phyloP scores from a whole-genome alignment of 1,140 invertebrate genomes.

The Archivesica marissinica region DNA sequence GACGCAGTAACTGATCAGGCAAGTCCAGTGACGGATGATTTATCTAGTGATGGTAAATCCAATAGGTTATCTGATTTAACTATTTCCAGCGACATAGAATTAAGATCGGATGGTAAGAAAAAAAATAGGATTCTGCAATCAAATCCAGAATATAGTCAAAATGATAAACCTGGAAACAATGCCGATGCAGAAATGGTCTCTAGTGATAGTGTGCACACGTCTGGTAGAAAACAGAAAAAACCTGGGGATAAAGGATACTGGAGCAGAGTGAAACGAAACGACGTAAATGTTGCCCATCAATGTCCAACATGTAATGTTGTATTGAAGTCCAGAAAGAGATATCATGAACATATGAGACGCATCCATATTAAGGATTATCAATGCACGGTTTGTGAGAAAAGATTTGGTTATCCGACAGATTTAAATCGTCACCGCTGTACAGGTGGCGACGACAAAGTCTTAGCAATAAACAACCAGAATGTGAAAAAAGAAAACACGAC shows the following conservation, averaged over 20 bases:
- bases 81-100: no score
- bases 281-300: slow-evolving; percentile 8
- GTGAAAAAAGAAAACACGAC: not conserved
- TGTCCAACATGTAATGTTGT: slow-evolving; percentile 45
- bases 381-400: slow-evolving; percentile 39
- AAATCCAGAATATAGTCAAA: no score
- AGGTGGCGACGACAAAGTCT: not conserved
- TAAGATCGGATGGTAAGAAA: no score
- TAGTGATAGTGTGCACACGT: no score
- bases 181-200: no score
- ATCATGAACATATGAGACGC: slow-evolving; percentile 33
- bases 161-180: no score
- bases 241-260: slow-evolving; percentile 48
- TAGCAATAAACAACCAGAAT: not conserved
- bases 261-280: slow-evolving; percentile 38
- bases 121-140: no score
- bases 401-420: slow-evolving; percentile 59
- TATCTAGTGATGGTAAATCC: no score
- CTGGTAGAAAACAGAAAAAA: not conserved
- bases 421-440: slow-evolving; percentile 33
- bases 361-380: slow-evolving; percentile 49
- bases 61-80: no score
- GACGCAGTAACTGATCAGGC: no score
- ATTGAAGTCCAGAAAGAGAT: slow-evolving; percentile 47
- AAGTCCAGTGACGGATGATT: no score